Evolutionary conservation across 2,113 vertebrate species (phyloP).

Genomic region (Puffinus mauretanicus): DNA sequence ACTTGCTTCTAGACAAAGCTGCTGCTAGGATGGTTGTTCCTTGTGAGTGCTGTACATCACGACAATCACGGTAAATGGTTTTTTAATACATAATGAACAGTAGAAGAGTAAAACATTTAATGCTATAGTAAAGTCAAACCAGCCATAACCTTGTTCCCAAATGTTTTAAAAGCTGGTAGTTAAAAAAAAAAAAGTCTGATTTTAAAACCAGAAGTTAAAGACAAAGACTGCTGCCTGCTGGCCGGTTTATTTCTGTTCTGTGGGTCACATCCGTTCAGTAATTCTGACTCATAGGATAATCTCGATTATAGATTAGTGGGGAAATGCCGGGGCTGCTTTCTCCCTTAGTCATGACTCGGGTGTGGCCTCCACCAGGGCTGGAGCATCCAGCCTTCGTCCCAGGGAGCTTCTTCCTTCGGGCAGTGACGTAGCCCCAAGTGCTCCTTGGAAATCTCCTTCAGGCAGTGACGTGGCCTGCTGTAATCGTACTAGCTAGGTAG

Average conservation of each 20-base stretch:
- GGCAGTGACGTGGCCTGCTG: not conserved
- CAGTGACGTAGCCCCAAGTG: not conserved
- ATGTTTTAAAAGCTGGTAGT: not conserved
- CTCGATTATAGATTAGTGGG: not conserved
- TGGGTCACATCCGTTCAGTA: not conserved
- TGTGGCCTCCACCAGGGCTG: not conserved
- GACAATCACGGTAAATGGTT: not conserved
- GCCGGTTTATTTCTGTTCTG: not conserved
- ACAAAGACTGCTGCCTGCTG: slow-evolving; percentile 39
- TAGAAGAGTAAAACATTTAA: not conserved
- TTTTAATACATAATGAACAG: not conserved
- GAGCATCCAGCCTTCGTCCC: not conserved
- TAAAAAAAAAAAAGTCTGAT: not conserved
- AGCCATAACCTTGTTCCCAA: not conserved
- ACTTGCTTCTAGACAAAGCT: not conserved
- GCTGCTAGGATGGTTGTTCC: not conserved
- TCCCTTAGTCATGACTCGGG: not conserved
- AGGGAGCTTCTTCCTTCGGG: fast-evolving
- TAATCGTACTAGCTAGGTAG: not conserved
- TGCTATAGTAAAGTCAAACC: not conserved
- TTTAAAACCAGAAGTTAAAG: not conserved
- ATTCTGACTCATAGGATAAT: not conserved
- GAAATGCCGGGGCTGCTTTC: not conserved
- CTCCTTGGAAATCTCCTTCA: not conserved
- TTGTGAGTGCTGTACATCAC: not conserved